Percentiles rank a stretch among this genome's conserved stretches.
Evolutionary conservation across 2,888 invertebrate species (phyloP).

Genomic region (Nesidiocoris tenuis): DNA sequence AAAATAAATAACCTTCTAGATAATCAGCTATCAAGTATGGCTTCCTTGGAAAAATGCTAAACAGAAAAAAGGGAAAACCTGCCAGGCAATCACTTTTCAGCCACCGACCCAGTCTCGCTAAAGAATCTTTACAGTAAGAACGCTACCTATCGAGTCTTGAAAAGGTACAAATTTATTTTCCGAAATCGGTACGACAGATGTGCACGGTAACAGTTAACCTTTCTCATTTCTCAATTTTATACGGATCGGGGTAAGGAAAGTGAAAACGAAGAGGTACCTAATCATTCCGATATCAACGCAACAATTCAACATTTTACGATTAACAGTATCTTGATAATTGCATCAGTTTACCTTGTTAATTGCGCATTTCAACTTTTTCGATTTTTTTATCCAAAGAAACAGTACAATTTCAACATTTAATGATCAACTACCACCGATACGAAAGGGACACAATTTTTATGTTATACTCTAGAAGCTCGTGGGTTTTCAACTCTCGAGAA

Average conservation of each 20-base stretch:
- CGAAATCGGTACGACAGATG: no score
- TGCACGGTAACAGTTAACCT: no score
- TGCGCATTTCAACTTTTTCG: conserved; percentile 26
- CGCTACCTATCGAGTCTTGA: no score
- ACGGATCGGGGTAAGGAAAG: background rate
- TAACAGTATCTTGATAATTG: conserved; percentile 41
- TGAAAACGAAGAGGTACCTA: background rate
- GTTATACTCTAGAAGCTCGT: conserved; percentile 38
- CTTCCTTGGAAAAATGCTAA: no score
- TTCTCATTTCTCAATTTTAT: no score
- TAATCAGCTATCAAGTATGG: no score
- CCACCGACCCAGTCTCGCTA: no score
- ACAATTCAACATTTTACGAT: conserved; percentile 25
- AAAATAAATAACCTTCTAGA: no score
- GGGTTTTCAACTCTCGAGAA: conserved; percentile 21
- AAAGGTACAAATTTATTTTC: no score
- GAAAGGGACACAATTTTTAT: conserved; percentile 25
- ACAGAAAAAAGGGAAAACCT: no score
- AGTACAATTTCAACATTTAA: conserved; percentile 14
- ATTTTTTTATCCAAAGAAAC: conserved; percentile 1
- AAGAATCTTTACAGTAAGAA: no score
- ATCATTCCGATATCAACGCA: background rate
- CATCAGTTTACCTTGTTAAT: conserved; percentile 42
- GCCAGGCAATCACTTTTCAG: no score
- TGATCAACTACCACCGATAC: conserved; percentile 14